Conservation (phyloP, 2,113 vertebrate species). For the Caracal caracal region DNA sequence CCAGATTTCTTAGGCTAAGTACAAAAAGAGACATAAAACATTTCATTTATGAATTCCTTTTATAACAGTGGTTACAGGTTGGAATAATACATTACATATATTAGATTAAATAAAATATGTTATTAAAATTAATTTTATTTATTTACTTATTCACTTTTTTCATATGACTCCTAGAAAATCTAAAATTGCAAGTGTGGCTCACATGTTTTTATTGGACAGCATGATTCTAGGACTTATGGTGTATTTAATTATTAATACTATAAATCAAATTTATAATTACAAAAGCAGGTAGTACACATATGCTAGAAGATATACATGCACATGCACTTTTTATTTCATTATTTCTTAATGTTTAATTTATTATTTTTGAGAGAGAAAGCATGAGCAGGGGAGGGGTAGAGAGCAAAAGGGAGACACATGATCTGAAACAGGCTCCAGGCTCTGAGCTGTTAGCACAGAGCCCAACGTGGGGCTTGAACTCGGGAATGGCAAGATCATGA, state of each 20-base stretch:
- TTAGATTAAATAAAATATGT: neutral
- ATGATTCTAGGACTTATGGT: neutral
- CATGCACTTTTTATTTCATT: too few species aligned
- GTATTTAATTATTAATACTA: neutral
- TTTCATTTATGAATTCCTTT: neutral
- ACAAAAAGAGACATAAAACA: neutral
- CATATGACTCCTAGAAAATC: neutral
- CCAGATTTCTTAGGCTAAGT: neutral
- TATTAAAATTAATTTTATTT: neutral
- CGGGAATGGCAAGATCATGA: too few species aligned
- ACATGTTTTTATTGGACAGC: neutral
- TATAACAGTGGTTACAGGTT: neutral
- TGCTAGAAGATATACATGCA: too few species aligned
- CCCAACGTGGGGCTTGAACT: too few species aligned
- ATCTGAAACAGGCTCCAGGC: too few species aligned
- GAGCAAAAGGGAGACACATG: too few species aligned
- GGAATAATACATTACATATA: neutral
- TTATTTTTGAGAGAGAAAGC: too few species aligned
- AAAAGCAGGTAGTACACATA: too few species aligned
- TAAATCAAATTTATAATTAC: neutral
- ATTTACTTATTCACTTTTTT: neutral
- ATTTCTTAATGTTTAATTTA: too few species aligned
- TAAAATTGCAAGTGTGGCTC: neutral
- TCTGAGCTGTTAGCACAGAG: too few species aligned
- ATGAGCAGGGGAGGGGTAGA: too few species aligned